These are phyloP conservation scores for Micronycteris hirsuta DNA, from an alignment of 2,113 vertebrate genomes.

Conservation along the genomic window DNA sequence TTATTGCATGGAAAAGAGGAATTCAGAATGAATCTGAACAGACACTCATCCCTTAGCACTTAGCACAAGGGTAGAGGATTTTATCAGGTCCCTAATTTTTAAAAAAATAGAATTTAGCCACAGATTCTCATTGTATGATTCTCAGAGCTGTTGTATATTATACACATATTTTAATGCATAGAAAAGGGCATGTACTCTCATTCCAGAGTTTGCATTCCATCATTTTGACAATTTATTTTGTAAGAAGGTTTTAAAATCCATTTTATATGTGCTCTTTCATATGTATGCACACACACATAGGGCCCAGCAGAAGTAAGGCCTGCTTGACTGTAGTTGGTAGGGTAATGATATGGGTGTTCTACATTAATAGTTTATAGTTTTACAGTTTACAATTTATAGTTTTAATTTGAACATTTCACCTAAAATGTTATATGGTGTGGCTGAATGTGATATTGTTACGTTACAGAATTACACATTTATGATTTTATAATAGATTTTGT, in stretches of 20 bases:
- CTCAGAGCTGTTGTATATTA: background rate
- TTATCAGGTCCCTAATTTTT: background rate
- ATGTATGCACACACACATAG: no score
- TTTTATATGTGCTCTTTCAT: background rate
- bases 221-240: background rate
- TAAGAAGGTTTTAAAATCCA: background rate
- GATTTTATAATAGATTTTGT: no score
- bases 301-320: no score
- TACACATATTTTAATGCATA: background rate
- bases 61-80: background rate
- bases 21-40: background rate
- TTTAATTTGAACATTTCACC: no score
- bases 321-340: no score
- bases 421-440: no score
- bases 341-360: no score
- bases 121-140: background rate
- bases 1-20: background rate
- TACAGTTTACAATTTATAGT: no score
- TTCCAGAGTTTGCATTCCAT: background rate
- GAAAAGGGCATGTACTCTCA: background rate
- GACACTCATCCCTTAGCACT: background rate
- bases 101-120: background rate
- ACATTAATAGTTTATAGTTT: no score
- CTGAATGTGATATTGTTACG: no score
- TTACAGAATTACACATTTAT: no score